Evolutionary conservation across 2,888 invertebrate species (phyloP).

Genomic region (Hololepta plana): DNA sequence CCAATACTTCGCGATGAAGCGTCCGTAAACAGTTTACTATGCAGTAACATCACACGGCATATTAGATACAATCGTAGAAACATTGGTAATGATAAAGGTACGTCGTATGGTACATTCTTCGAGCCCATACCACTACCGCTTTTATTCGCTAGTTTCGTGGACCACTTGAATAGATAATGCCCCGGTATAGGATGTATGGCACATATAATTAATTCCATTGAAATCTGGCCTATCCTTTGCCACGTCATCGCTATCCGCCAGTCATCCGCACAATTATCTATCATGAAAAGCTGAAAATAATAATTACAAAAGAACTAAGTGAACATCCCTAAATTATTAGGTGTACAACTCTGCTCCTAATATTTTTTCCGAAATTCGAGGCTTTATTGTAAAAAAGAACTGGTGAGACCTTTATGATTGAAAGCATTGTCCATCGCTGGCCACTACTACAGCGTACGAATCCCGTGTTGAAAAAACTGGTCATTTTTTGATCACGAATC

Average conservation of each 20-base stretch:
- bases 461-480: no score
- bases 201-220: constrained; percentile 85
- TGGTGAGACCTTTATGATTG: no score
- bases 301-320: no score
- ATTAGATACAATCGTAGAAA: constrained; percentile 98
- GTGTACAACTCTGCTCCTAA: no score
- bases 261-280: constrained; percentile 99
- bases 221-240: constrained; percentile 87
- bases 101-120: constrained; percentile 79
- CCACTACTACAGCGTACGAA: no score
- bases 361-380: no score
- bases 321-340: no score
- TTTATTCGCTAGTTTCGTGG: constrained; percentile 85
- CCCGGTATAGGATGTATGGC: constrained; percentile 97
- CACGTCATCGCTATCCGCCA: constrained; percentile 99
- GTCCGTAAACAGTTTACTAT: constrained; percentile 98
- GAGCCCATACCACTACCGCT: constrained; percentile 43
- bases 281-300: constrained; percentile 87
- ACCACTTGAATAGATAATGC: constrained; percentile 91
- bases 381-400: no score
- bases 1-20: constrained; percentile 96
- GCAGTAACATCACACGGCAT: constrained; percentile 97
- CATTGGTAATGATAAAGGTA: constrained; percentile 96
- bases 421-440: no score
- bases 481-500: no score